Conservation (phyloP, 2,888 invertebrate species). For the Agrenia bidenticulata region DNA sequence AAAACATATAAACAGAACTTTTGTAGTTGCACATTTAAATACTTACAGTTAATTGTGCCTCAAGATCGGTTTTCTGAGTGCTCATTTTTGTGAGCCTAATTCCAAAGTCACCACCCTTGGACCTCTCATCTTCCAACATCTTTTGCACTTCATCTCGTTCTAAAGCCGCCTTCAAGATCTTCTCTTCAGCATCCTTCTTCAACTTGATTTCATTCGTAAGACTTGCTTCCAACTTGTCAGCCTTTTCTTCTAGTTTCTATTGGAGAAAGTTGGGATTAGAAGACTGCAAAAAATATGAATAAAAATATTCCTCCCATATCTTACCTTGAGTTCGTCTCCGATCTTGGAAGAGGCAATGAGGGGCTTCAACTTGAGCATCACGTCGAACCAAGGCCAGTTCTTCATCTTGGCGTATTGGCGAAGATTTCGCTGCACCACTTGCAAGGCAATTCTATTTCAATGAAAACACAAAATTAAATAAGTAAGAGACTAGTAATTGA, state of each 20-base stretch:
- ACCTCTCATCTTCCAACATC: slow-evolving; percentile 90
- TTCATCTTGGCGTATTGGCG: slow-evolving; percentile 97
- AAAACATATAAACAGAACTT: too few species aligned
- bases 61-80: slow-evolving; percentile 94
- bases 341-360: slow-evolving; percentile 96
- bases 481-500: neutral
- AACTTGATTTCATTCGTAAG: slow-evolving; percentile 92
- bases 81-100: slow-evolving; percentile 90
- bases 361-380: slow-evolving; percentile 99
- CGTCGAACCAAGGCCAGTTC: slow-evolving; percentile 99
- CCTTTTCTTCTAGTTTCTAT: slow-evolving; percentile 95
- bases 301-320: neutral
- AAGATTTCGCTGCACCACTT: slow-evolving; percentile 98
- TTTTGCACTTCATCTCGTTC: slow-evolving; percentile 90
- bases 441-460: slow-evolving; percentile 83
- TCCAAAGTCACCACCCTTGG: slow-evolving; percentile 83
- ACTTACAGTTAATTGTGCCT: slow-evolving; percentile 89
- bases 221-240: slow-evolving; percentile 88
- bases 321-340: slow-evolving; percentile 97
- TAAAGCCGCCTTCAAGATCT: slow-evolving; percentile 85
- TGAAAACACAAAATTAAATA: neutral
- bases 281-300: slow-evolving; percentile 56
- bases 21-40: too few species aligned
- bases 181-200: slow-evolving; percentile 92
- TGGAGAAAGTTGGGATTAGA: slow-evolving; percentile 58